Evolutionary conservation across 2,888 invertebrate species (phyloP), one percentile per base, ranked within the genome.

Genomic region (Agonum fuliginosum): DNA sequence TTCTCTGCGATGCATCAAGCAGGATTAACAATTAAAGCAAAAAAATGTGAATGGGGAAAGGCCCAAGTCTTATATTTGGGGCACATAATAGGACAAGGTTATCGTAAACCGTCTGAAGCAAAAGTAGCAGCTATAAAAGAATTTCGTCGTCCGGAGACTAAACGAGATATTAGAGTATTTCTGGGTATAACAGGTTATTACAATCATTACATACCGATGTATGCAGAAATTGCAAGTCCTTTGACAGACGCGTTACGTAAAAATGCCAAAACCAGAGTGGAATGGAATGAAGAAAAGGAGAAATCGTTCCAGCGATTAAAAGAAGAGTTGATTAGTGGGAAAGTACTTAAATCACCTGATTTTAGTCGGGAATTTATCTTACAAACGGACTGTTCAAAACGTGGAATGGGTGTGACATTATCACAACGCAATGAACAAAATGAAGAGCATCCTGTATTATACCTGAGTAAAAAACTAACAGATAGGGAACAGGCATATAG

Each of bases 401-500:
- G 14, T n/a, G 70, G 70, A 46, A 70, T 70, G 24, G 70, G 67
- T 12, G 70, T 70, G 14, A 43, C 70, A 1, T 22, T 70, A 14
- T 70, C 46, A 5, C 70, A 70, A 22, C n/a, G 12, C 1, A 14
- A 46, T 46, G 43, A 70, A 27, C 3, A 46, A 4, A 10, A 10
- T 0, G 12, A 70, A 14, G 46, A 70, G 17, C 22, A 70, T 46
- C 70, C 46, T 12, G 24, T 70, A 22, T 46, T 70, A 46, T 70
- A 70, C 12, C 3, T 43, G 8, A 67, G 67, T 34, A 70, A 46
- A 46, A 70, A 46, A 22, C 10, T 70, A n/a, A 43, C 46, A 0
- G 70, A 70, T 8, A 70, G 70, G 12, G 70, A 70, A 70, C 70
- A 46, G 24, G 22, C 20, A 0, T 70, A 70, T 22, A 34, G 70